These are phyloP conservation scores for Hippocampus mohnikei DNA, from an alignment of 2,113 vertebrate species.

Conservation along the genomic window DNA sequence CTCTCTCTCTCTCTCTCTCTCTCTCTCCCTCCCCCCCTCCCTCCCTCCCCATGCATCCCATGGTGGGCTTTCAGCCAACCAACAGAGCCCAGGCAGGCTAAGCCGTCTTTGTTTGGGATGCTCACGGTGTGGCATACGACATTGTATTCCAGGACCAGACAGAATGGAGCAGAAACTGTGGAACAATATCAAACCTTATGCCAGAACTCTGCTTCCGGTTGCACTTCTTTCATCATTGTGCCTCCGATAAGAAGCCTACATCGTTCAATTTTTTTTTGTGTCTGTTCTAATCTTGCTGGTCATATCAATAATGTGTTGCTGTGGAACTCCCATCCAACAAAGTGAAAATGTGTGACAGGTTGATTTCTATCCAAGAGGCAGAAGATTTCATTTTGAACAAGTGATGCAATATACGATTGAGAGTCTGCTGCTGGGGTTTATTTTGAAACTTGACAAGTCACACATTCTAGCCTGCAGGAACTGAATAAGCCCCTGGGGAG, in stretches of 20 bases:
- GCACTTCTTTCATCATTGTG: neutral
- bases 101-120: conserved; percentile 61
- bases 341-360: neutral
- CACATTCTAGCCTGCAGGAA: neutral
- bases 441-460: conserved; percentile 3
- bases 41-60: conserved; percentile 13
- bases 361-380: neutral
- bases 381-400: neutral
- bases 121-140: conserved; percentile 46
- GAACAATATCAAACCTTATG: conserved; percentile 47
- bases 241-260: neutral
- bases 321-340: neutral
- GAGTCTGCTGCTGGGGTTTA: neutral
- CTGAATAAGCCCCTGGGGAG: neutral
- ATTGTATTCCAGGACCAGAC: conserved; percentile 40
- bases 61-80: conserved; percentile 47
- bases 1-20: too few relatives aligned
- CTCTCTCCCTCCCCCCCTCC: too few relatives aligned
- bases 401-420: neutral
- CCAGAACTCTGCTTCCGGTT: conserved; percentile 1
- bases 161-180: conserved; percentile 33
- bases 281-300: neutral
- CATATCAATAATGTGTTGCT: neutral
- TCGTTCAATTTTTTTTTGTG: neutral
- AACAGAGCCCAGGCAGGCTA: conserved; percentile 44